Conservation (phyloP, 2,888 invertebrate species). For the Perdita meconis region DNA sequence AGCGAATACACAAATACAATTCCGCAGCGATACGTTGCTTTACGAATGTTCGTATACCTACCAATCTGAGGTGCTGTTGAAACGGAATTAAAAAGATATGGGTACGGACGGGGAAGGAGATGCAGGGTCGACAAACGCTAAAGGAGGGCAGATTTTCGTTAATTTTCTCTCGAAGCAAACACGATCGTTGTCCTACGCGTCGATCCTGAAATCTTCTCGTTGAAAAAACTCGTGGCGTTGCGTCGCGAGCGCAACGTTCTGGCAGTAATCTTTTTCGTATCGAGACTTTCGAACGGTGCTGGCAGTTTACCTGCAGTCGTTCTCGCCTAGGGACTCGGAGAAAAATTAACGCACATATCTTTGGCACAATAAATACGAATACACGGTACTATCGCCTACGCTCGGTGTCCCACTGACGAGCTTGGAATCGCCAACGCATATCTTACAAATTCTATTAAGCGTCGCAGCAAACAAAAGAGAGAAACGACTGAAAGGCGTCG, state of each 20-base stretch:
- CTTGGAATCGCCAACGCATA: background rate
- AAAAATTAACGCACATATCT: slow-evolving; percentile 75
- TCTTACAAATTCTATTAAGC: too few species aligned
- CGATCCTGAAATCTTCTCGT: background rate
- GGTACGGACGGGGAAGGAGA: too few species aligned
- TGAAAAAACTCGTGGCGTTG: slow-evolving; percentile 15
- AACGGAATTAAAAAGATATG: slow-evolving; percentile 27
- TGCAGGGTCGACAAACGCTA: background rate
- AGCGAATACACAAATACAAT: slow-evolving; percentile 49
- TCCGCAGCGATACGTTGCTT: slow-evolving; percentile 43
- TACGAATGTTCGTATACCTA: slow-evolving; percentile 37
- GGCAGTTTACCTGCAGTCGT: background rate
- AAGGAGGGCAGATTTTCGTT: background rate
- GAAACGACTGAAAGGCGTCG: background rate
- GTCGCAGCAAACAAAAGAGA: background rate
- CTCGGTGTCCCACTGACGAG: slow-evolving; percentile 9
- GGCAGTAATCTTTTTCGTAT: slow-evolving; percentile 9
- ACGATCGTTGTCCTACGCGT: too few species aligned
- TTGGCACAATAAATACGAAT: slow-evolving; percentile 82
- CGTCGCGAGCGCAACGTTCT: slow-evolving; percentile 1
- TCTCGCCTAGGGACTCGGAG: slow-evolving; percentile 46
- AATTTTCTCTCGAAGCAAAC: too few species aligned
- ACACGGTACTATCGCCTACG: slow-evolving; percentile 43
- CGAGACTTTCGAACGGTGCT: background rate
- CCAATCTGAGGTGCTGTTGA: slow-evolving; percentile 27